These are phyloP conservation scores for Archips crataeganus DNA, from an alignment of 2,888 invertebrate species.

Conservation along the genomic window DNA sequence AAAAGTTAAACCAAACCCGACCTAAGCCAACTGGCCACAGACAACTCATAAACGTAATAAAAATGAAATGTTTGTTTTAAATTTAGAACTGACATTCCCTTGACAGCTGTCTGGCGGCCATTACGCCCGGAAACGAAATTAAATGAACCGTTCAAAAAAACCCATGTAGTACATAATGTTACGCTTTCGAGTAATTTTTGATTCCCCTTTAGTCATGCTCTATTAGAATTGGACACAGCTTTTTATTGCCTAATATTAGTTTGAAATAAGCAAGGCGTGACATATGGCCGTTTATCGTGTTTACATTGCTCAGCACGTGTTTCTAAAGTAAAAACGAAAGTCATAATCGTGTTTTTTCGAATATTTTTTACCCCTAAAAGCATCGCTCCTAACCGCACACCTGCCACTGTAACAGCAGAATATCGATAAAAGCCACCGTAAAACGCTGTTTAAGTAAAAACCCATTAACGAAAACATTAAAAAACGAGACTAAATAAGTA, in stretches of 20 bases:
- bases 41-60: constrained; percentile 67
- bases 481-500: constrained; percentile 59
- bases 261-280: constrained; percentile 60
- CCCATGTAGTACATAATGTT: constrained; percentile 64
- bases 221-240: constrained; percentile 56
- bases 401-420: constrained; percentile 55
- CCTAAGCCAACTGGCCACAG: constrained; percentile 44
- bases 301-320: constrained; percentile 73
- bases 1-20: constrained; percentile 35
- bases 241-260: constrained; percentile 45
- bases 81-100: constrained; percentile 75
- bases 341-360: constrained; percentile 57
- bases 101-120: constrained; percentile 81
- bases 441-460: constrained; percentile 69
- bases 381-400: constrained; percentile 48
- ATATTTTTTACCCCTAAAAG: constrained; percentile 47
- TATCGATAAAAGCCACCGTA: constrained; percentile 65
- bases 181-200: constrained; percentile 63
- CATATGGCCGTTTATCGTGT: constrained; percentile 59
- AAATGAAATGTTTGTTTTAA: constrained; percentile 77
- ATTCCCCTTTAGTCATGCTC: constrained; percentile 70
- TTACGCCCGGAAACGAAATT: constrained; percentile 70
- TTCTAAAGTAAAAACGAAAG: constrained; percentile 58
- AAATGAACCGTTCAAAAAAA: constrained; percentile 75
- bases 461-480: constrained; percentile 71